Conservation (phyloP, 2,797 vertebrate genomes). For the Enteromius afrohamiltoni region DNA sequence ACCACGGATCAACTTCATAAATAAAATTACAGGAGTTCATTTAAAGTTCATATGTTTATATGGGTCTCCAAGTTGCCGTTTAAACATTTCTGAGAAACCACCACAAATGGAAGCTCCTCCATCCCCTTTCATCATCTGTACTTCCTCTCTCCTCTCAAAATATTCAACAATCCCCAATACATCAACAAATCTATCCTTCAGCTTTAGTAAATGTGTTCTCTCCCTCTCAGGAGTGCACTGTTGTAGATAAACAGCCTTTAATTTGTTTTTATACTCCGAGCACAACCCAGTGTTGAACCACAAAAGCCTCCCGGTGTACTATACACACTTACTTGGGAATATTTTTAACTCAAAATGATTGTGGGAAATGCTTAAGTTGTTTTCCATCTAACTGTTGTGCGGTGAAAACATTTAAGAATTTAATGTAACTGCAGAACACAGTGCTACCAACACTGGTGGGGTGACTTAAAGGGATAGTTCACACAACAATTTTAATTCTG, state of each 20-base stretch:
- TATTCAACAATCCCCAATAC: conserved; percentile 16
- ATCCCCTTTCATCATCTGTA: conserved; percentile 40
- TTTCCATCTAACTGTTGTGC: conserved; percentile 33
- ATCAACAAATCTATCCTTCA: conserved; percentile 25
- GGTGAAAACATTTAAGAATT: not conserved
- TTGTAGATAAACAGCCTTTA: conserved; percentile 39
- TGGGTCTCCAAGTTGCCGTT: conserved; percentile 24
- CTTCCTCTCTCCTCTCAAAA: conserved; percentile 26
- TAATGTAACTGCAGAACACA: not conserved
- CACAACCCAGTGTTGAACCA: conserved; percentile 6
- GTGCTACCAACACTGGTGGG: not conserved
- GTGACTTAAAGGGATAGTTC: not conserved
- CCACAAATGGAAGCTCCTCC: conserved; percentile 24
- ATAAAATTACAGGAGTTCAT: conserved; percentile 1
- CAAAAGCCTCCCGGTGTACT: conserved; percentile 25
- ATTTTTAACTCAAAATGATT: conserved; percentile 34
- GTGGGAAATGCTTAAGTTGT: conserved; percentile 18
- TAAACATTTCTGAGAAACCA: not conserved
- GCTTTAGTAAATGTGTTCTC: conserved; percentile 11
- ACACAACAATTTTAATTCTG: no score
- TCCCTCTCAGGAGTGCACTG: conserved; percentile 23
- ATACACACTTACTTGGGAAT: conserved; percentile 11
- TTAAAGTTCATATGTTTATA: conserved; percentile 29
- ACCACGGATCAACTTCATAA: not conserved
- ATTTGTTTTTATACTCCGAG: conserved; percentile 35